Percentiles rank a stretch among this genome's conserved stretches.
phyloP scores from a whole-genome alignment of 64 coral and sea anemone species.

The Dendrophyllia cribrosa region DNA sequence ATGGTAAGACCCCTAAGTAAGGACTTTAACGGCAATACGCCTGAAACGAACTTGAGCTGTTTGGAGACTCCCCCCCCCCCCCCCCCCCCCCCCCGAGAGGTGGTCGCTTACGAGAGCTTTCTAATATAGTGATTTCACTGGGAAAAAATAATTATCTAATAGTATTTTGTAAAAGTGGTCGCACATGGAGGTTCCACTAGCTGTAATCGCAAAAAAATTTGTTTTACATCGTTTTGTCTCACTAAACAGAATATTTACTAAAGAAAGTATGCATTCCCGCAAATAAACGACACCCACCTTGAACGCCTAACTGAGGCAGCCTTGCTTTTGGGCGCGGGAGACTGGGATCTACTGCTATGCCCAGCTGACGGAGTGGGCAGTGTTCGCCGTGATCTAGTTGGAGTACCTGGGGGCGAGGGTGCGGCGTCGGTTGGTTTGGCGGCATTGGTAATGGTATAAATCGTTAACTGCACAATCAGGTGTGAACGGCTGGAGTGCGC shows the following conservation, averaged over 20 bases:
- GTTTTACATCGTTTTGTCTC: neutral
- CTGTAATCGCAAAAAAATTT: too few species aligned
- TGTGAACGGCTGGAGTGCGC: constrained; percentile 98
- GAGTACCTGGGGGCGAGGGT: constrained; percentile 90
- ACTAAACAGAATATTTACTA: neutral
- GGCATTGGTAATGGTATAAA: constrained; percentile 84
- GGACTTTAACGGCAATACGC: too few species aligned
- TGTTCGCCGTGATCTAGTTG: constrained; percentile 75
- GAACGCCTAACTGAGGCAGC: constrained; percentile 60
- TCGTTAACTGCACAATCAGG: constrained; percentile 95
- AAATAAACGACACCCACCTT: constrained; percentile 31
- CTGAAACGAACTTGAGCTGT: too few species aligned
- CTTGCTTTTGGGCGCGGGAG: constrained; percentile 77
- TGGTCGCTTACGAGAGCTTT: too few species aligned
- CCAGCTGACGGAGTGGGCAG: constrained; percentile 81
- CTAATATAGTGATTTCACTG: too few species aligned
- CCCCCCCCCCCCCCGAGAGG: too few species aligned
- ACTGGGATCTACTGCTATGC: constrained; percentile 77
- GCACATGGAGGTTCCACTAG: too few species aligned
- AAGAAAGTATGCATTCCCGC: neutral
- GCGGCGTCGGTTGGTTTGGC: constrained; percentile 61
- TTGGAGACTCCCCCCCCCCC: too few species aligned
- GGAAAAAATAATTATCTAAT: too few species aligned
- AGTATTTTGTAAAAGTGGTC: too few species aligned
- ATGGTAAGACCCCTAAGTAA: too few species aligned